A percentile compares a stretch with the other conserved stretches of the same genome.
phyloP scores from a whole-genome alignment of 2,888 invertebrate species.

The Blastobasis lacticolella region DNA sequence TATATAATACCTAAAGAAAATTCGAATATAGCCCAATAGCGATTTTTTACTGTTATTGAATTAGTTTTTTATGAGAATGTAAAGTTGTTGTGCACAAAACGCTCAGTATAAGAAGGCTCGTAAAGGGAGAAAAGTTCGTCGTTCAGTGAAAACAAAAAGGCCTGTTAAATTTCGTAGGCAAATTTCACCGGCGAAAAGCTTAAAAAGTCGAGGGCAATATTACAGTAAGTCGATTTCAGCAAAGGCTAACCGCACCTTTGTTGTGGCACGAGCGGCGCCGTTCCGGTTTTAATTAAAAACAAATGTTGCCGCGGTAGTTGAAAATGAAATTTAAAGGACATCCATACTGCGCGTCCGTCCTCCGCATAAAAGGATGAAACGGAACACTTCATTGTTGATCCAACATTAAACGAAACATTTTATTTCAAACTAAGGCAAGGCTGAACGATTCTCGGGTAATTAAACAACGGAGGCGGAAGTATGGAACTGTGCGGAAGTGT shows the following conservation, averaged over 20 bases:
- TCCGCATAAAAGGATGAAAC: background rate
- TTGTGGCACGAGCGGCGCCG: constrained; percentile 3
- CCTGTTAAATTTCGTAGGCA: constrained; percentile 47
- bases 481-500: background rate
- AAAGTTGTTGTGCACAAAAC: no score
- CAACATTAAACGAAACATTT: no score
- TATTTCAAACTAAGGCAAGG: no score
- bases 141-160: constrained; percentile 43
- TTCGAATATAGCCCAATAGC: no score
- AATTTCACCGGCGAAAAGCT: constrained; percentile 32
- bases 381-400: background rate
- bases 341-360: background rate
- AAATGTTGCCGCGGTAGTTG: constrained; percentile 6
- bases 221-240: constrained; percentile 19
- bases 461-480: background rate
- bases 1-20: no score
- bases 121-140: constrained; percentile 40
- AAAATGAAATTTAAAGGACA: constrained; percentile 3
- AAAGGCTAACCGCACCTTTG: constrained; percentile 10
- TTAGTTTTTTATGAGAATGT: no score
- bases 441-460: no score
- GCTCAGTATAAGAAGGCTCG: constrained; percentile 17
- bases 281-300: constrained; percentile 20
- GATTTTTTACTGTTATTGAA: no score
- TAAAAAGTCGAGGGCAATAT: constrained; percentile 27